Evolutionary conservation across 1,140 invertebrate genomes (phyloP).

Genomic region (Drosophila bocqueti): DNA sequence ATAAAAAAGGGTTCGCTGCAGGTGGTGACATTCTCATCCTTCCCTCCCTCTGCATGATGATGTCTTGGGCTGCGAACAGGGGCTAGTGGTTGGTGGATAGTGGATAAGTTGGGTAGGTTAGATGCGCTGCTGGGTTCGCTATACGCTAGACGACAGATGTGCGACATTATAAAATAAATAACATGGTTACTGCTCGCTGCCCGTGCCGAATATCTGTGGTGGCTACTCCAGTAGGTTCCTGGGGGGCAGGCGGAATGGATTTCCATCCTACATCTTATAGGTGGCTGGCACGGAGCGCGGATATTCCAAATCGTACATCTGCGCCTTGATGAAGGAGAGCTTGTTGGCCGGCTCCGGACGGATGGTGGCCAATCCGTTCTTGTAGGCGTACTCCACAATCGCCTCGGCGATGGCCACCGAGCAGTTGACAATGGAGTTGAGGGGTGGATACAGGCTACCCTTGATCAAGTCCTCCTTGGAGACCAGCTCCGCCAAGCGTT

Average conservation of each 20-base stretch:
- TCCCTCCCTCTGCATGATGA: neutral
- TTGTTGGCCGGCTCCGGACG: conserved; percentile 92
- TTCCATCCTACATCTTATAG: conserved; percentile 60
- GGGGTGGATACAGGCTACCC: conserved; percentile 97
- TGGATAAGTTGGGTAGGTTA: conserved; percentile 20
- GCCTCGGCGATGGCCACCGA: conserved; percentile 94
- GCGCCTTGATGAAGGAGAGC: conserved; percentile 91
- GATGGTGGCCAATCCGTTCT: conserved; percentile 91
- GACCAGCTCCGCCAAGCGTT: conserved; percentile 93
- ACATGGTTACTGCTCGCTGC: conserved; percentile 60
- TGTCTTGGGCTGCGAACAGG: conserved; percentile 15
- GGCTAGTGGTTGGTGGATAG: conserved; percentile 19
- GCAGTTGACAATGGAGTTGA: conserved; percentile 94
- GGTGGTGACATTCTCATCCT: conserved; percentile 10
- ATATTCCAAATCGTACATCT: conserved; percentile 92
- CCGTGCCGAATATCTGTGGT: conserved; percentile 31
- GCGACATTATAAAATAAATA: conserved; percentile 74
- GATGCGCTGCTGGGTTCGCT: conserved; percentile 35
- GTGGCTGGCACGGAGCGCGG: conserved; percentile 87
- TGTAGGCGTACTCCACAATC: conserved; percentile 95
- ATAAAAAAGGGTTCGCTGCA: conserved; percentile 44
- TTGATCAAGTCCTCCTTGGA: conserved; percentile 91
- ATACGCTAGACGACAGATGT: conserved; percentile 52
- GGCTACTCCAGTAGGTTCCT: conserved; percentile 30
- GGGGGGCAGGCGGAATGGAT: conserved; percentile 51